These are phyloP conservation scores for Rhynchomys soricoides DNA, from an alignment of 2,113 vertebrate genomes.

Conservation along the genomic window DNA sequence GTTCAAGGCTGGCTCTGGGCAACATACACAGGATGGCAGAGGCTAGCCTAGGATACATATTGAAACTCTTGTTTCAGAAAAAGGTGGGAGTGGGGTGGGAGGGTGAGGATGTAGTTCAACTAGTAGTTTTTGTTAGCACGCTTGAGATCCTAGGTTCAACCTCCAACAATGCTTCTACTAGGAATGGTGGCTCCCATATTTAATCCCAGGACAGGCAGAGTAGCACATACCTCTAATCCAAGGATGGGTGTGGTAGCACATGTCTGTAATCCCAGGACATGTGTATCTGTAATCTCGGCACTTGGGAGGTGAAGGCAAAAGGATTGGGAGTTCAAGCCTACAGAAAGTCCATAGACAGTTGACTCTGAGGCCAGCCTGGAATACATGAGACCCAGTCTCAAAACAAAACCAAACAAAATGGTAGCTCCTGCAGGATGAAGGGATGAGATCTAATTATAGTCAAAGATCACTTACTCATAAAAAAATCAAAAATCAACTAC, in stretches of 20 bases:
- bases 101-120: not conserved
- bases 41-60: not conserved
- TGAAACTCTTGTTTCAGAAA: not conserved
- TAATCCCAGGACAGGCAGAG: not conserved
- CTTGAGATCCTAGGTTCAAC: not conserved
- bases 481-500: not conserved
- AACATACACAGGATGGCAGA: not conserved
- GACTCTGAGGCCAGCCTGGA: not conserved
- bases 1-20: not conserved
- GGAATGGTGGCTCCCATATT: not conserved
- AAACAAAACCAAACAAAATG: not conserved
- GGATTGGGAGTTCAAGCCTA: not conserved
- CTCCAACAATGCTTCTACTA: not conserved
- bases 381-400: too few relatives aligned
- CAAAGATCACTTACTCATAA: not conserved
- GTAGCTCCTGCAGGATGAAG: not conserved
- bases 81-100: not conserved
- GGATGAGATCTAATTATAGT: not conserved
- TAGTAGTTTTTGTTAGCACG: not conserved
- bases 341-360: not conserved
- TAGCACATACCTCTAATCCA: not conserved
- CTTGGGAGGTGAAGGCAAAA: not conserved
- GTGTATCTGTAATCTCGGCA: not conserved
- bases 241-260: not conserved
- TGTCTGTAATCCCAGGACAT: not conserved